phyloP scores from a whole-genome alignment of 2,797 vertebrate genomes.

The Lacerta viridis region DNA sequence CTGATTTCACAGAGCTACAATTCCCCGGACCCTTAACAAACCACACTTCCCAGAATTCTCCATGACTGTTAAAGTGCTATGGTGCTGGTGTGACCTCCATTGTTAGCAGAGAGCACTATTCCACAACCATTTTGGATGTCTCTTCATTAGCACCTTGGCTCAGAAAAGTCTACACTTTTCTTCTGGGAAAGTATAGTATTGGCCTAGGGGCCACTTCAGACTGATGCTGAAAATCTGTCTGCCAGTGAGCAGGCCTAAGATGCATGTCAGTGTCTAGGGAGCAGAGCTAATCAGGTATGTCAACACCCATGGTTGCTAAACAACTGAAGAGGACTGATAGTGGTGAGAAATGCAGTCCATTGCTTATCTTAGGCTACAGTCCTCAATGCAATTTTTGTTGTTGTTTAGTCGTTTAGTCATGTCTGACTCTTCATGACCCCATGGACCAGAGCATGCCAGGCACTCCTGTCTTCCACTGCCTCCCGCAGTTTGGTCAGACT shows the following conservation, averaged over 20 bases:
- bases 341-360: neutral
- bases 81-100: neutral
- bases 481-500: too few relatives aligned
- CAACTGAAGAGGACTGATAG: neutral
- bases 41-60: too few relatives aligned
- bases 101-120: neutral
- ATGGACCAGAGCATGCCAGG: too few relatives aligned
- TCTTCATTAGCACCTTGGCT: too few relatives aligned
- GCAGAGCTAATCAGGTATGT: neutral
- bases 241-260: neutral
- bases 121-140: neutral
- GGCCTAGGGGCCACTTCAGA: neutral
- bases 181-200: too few relatives aligned
- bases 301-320: neutral
- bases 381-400: neutral
- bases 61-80: too few relatives aligned
- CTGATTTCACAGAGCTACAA: too few relatives aligned
- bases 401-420: too few relatives aligned
- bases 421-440: too few relatives aligned
- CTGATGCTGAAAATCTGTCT: neutral
- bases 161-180: neutral
- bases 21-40: too few relatives aligned
- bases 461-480: too few relatives aligned
- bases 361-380: neutral
- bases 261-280: neutral